Conservation (phyloP, 2,888 invertebrate genomes). For the Plebejus anna region DNA sequence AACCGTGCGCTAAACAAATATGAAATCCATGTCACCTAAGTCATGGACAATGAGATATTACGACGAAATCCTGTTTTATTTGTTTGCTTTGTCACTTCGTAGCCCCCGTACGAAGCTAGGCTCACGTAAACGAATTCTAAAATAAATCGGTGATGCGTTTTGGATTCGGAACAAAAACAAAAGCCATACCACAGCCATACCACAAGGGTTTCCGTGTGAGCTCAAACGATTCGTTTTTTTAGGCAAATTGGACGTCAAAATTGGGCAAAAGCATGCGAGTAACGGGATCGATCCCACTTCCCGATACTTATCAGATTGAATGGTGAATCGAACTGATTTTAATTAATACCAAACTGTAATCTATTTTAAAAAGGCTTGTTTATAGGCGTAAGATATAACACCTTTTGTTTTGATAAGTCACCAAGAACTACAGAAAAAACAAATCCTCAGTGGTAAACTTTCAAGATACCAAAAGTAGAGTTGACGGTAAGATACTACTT, state of each 20-base stretch:
- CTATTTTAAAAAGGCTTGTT: neutral
- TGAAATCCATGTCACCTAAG: conserved; percentile 55
- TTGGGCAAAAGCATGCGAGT: conserved; percentile 37
- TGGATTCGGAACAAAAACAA: conserved; percentile 37
- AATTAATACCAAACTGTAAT: neutral
- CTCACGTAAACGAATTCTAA: conserved; percentile 39
- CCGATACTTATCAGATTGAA: conserved; percentile 37
- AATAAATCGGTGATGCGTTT: conserved; percentile 29
- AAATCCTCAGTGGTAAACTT: conserved; percentile 45
- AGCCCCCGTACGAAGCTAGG: conserved; percentile 41
- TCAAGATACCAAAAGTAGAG: conserved; percentile 51
- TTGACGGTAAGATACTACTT: conserved; percentile 63
- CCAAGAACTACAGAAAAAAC: neutral
- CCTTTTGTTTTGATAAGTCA: neutral
- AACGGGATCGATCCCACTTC: conserved; percentile 32
- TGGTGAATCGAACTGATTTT: conserved; percentile 25
- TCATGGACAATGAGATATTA: conserved; percentile 69
- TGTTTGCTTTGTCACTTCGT: conserved; percentile 73
- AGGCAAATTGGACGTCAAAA: conserved; percentile 37
- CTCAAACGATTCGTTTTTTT: conserved; percentile 40
- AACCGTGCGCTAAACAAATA: conserved; percentile 70
- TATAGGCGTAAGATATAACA: neutral
- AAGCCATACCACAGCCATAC: conserved; percentile 38
- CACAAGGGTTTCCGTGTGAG: conserved; percentile 42
- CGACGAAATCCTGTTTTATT: conserved; percentile 77